These are phyloP conservation scores for Aspidiotus destructor DNA, from an alignment of 2,888 invertebrate species.

Conservation along the genomic window DNA sequence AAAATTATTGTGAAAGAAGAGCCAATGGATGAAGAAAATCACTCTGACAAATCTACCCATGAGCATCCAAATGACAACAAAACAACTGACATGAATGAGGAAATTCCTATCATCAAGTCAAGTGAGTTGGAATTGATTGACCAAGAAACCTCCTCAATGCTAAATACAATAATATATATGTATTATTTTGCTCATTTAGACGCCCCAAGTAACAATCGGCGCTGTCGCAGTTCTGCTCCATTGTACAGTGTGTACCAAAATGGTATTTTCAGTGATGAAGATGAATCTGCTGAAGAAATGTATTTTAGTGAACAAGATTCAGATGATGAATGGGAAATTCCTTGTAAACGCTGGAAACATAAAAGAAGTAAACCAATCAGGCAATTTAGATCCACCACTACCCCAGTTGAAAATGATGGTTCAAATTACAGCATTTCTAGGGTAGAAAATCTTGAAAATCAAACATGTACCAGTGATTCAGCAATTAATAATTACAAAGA, in stretches of 20 bases:
- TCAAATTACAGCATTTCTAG: not conserved
- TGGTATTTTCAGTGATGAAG: conserved; percentile 19
- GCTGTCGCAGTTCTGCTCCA: conserved; percentile 21
- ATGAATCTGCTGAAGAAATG: conserved; percentile 32
- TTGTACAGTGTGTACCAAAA: conserved; percentile 17
- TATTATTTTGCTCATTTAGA: too few relatives aligned
- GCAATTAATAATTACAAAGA: not conserved
- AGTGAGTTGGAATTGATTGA: too few relatives aligned
- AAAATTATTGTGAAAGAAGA: not conserved
- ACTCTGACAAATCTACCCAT: too few relatives aligned
- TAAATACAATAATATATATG: too few relatives aligned
- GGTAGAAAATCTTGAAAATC: not conserved
- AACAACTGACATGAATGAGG: not conserved
- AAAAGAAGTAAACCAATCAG: not conserved
- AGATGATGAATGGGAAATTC: conserved; percentile 35
- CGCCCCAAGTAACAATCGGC: not conserved
- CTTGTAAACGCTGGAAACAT: conserved; percentile 3
- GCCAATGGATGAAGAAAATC: conserved; percentile 4
- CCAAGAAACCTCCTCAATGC: too few relatives aligned
- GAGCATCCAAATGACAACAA: not conserved
- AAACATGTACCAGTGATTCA: not conserved
- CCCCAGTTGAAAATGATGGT: not conserved
- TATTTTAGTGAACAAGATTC: conserved; percentile 34
- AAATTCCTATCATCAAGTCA: not conserved
- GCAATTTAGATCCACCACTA: not conserved